A percentile compares a stretch with the other conserved stretches of the same genome.
Evolutionary conservation across 2,888 invertebrate species (phyloP).

Genomic region (Microdon myrmicae): DNA sequence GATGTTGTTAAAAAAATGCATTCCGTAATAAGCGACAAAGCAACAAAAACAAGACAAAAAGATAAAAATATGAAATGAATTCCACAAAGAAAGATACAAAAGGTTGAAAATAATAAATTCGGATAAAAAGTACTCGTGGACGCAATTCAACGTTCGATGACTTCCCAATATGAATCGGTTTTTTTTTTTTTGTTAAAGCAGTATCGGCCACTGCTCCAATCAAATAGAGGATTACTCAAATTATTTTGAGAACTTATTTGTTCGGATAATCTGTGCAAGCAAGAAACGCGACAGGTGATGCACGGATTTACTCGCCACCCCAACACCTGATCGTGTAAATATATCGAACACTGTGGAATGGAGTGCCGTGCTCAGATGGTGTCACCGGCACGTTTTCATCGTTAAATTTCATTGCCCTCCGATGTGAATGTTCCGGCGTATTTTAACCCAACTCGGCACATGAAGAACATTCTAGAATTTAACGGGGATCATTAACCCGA

Average conservation of each 20-base stretch:
- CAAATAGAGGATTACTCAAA: constrained; percentile 45
- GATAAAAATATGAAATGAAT: constrained; percentile 30
- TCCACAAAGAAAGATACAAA: constrained; percentile 32
- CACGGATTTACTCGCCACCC: too few relatives aligned
- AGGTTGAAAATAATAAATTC: constrained; percentile 29
- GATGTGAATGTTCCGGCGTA: too few relatives aligned
- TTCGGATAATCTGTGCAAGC: too few relatives aligned
- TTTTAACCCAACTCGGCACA: too few relatives aligned
- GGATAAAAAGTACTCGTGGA: constrained; percentile 28
- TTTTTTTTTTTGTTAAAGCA: constrained; percentile 24
- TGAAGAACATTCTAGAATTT: too few relatives aligned
- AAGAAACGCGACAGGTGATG: too few relatives aligned
- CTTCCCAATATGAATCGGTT: constrained; percentile 24
- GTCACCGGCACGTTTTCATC: constrained; percentile 19
- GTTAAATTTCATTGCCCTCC: constrained; percentile 27
- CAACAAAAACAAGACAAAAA: constrained; percentile 11
- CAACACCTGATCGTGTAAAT: too few relatives aligned
- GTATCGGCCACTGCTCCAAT: constrained; percentile 22
- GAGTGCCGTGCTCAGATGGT: constrained; percentile 3
- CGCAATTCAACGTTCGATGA: constrained; percentile 47
- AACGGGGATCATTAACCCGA: too few relatives aligned
- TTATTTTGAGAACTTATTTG: constrained; percentile 31
- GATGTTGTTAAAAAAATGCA: constrained; percentile 19
- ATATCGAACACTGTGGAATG: too few relatives aligned
- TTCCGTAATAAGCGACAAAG: constrained; percentile 31